Evolutionary conservation across 2,113 vertebrate genomes (phyloP).

Genomic region (Sardina pilchardus): DNA sequence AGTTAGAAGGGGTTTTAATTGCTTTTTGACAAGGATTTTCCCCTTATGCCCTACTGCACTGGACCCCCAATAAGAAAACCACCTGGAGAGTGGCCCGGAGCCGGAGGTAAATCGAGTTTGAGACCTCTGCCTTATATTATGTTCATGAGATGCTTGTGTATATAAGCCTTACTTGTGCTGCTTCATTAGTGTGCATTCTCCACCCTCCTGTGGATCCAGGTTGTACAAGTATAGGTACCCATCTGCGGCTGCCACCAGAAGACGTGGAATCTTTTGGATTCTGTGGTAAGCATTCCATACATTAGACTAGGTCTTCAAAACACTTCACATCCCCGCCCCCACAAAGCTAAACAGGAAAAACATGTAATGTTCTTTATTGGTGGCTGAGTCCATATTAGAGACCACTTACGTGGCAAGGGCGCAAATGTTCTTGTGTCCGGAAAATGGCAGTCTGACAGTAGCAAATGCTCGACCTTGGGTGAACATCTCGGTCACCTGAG

Average conservation of each 20-base stretch:
- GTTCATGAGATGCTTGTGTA: too few relatives aligned
- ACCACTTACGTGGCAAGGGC: slow-evolving; percentile 87
- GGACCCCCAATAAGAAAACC: too few relatives aligned
- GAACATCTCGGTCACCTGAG: slow-evolving; percentile 98
- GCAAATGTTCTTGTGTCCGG: slow-evolving; percentile 97
- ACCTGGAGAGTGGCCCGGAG: too few relatives aligned
- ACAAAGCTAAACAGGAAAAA: background rate
- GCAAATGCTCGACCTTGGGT: slow-evolving; percentile 97
- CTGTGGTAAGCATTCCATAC: slow-evolving; percentile 59
- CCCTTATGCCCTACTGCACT: too few relatives aligned
- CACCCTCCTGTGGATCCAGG: slow-evolving; percentile 95
- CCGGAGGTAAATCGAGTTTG: too few relatives aligned
- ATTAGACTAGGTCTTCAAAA: background rate
- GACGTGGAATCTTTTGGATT: slow-evolving; percentile 95
- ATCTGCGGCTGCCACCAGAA: slow-evolving; percentile 92
- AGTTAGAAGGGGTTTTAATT: too few relatives aligned
- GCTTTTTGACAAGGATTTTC: too few relatives aligned
- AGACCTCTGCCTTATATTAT: slow-evolving; percentile 48
- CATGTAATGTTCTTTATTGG: slow-evolving; percentile 33
- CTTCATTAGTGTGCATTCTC: slow-evolving; percentile 96
- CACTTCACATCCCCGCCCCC: background rate
- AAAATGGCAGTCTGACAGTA: slow-evolving; percentile 95
- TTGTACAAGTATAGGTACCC: slow-evolving; percentile 98
- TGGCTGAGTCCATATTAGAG: background rate
- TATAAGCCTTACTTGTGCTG: slow-evolving; percentile 70